Evolutionary conservation across 2,888 invertebrate species (phyloP), one percentile per base, ranked within the genome.

Genomic region (Eilema griseolum): DNA sequence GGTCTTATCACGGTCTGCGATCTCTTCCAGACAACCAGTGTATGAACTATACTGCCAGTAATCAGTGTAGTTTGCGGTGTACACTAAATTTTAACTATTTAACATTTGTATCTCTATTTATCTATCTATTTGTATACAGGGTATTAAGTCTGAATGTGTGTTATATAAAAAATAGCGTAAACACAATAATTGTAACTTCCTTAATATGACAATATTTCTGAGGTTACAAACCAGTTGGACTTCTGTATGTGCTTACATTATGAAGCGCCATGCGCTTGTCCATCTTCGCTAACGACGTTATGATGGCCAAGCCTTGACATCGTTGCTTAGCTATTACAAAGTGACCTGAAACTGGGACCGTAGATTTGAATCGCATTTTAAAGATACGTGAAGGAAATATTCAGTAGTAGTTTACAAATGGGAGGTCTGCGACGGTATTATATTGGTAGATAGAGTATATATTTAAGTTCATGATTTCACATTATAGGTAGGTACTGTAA

Each of bases 221-320:
- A 52, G 5, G 52, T 52, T 52, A 52, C 52, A n/a, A 8, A 46
- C 46, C 20, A 61, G 61, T 61, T 31, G 37, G 26, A 60, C 73
- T 73, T 16, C 76, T 74, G 74, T n/a, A 24, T n/a, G n/a, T 12
- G 12, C 33, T 59, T 24, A 1, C 14, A 61, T 11, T 7, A 16
- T 10, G n/a, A n/a, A 28, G 31, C 23, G 41, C 65, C 1, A 61
- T 26, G 63, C 24, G 56, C 46, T 20, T 69, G 75, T 79, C 75
- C 75, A n/a, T 77, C 70, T 66, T 57, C 28, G 31, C 76, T 77
- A 81, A 81, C 74, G 81, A 77, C 31, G 41, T 75, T 79, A 72
- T 79, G 81, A 81, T 79, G 71, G 62, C 64, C 72, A 63, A 66
- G 66, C 72, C 64, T 61, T 37, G 56, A 63, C 33, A 59, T 67